A percentile compares a stretch with the other conserved stretches of the same genome.
phyloP scores from a whole-genome alignment of 2,888 invertebrate genomes.

The Conops quadrifasciatus region DNA sequence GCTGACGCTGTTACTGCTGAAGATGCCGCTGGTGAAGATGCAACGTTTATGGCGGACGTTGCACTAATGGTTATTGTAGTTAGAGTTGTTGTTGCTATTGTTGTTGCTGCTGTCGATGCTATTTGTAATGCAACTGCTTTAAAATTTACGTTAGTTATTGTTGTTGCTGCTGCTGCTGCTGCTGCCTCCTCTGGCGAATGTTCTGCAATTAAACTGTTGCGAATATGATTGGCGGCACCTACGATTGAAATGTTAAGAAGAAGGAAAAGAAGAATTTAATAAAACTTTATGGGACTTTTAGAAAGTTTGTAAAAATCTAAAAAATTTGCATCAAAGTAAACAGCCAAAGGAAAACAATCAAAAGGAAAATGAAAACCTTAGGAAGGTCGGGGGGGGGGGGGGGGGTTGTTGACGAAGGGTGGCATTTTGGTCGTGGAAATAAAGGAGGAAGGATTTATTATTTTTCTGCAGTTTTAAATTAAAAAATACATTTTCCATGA shows the following conservation, averaged over 20 bases:
- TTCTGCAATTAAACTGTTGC: not conserved
- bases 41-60: not conserved
- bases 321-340: not conserved
- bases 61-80: not conserved
- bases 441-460: no score
- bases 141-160: not conserved
- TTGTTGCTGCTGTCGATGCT: not conserved
- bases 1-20: constrained; percentile 40
- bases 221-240: constrained; percentile 7
- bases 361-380: not conserved
- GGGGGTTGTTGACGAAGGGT: not conserved
- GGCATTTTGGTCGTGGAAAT: no score
- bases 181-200: constrained; percentile 32
- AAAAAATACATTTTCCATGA: not conserved
- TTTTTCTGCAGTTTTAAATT: no score
- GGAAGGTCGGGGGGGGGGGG: not conserved
- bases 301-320: not conserved
- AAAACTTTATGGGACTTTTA: not conserved
- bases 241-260: not conserved
- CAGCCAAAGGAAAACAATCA: not conserved
- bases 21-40: constrained; percentile 35
- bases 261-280: not conserved
- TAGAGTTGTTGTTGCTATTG: not conserved
- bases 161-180: constrained; percentile 31
- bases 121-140: no score